Evolutionary conservation across 1,140 invertebrate species (phyloP).

Genomic region (Apis laboriosa): DNA sequence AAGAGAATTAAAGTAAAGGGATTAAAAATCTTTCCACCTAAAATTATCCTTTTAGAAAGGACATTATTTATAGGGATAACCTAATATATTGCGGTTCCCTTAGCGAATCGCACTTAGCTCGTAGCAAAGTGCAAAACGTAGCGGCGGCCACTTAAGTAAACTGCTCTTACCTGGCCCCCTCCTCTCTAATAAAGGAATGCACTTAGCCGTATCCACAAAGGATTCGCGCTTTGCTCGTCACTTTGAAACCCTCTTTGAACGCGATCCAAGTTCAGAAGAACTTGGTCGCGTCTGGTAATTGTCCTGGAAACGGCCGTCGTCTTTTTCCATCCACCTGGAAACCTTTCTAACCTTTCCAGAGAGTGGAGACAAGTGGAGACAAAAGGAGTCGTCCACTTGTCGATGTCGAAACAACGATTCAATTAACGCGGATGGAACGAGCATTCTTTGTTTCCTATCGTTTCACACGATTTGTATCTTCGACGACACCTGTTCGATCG

Average conservation of each 20-base stretch:
- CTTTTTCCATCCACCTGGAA: not conserved
- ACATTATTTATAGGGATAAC: not conserved
- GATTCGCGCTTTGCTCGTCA: conserved; percentile 27
- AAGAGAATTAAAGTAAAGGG: no score
- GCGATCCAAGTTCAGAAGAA: not conserved
- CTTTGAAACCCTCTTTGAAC: conserved; percentile 36
- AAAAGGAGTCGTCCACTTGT: not conserved
- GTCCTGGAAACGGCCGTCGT: conserved; percentile 22
- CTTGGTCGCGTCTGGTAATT: conserved; percentile 17
- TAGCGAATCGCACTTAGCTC: conserved; percentile 63
- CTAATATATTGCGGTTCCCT: conserved; percentile 18
- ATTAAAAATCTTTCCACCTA: no score
- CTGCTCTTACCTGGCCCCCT: conserved; percentile 41
- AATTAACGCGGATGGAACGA: not conserved
- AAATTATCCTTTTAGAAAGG: not conserved
- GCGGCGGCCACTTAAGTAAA: conserved; percentile 62
- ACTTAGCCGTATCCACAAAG: conserved; percentile 57
- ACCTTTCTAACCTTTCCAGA: not conserved
- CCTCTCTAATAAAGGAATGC: conserved; percentile 65
- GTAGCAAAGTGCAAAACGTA: conserved; percentile 62
- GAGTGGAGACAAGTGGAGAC: not conserved
- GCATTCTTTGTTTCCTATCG: not conserved
- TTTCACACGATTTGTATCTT: not conserved
- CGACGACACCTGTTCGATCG: no score
- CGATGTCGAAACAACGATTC: conserved; percentile 3